Base-by-base conservation (phyloP, 1,140 invertebrate genomes). In the Phortica variegata region DNA sequence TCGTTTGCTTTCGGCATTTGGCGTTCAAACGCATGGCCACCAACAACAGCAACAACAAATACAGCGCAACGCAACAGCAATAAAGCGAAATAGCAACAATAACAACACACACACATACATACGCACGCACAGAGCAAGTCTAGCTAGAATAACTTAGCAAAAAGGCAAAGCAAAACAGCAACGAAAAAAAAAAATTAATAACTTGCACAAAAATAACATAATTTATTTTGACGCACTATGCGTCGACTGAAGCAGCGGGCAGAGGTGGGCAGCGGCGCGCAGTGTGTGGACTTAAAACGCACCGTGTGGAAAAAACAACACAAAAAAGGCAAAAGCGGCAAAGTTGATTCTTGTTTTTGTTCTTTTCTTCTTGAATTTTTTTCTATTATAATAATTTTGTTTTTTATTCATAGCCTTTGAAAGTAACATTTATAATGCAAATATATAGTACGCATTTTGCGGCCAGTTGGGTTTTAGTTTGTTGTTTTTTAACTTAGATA, bases 121-220 rank as follows among this genome's bases (percentile, higher is more conserved):
- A n/a, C n/a, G n/a, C n/a, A 19, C 34, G 23, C 4, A 38, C 2
- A 31, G 16, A 29, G 17, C 18, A 26, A 29, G 26, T 29, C 26
- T 29, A 29, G 6, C 6, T 7, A 29, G 26, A 29, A 12, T 29
- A 12, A 6, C 6, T 7, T 12, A 29, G 12, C 26, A 29, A 29
- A 6, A 29, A 29, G 12, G 12, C 12, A 29, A 29, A 29, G 12
- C 12, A 12, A 29, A 12, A 29, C 6, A 33, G 8, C 43, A 26
- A 6, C 26, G 26, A 29, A 29, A 29, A 29, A 29, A 29, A 29
- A 51, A 49, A 38, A 38, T 48, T 52, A 50, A 66, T 66, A 68
- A 66, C 63, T 68, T 68, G 63, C 63, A 66, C 63, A 66, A 66
- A 66, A 66, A 66, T 66, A 66, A 68, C 60, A 66, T 66, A 68